Evolutionary conservation across 1,140 invertebrate genomes (phyloP).

Genomic region (Cotesia glomerata): DNA sequence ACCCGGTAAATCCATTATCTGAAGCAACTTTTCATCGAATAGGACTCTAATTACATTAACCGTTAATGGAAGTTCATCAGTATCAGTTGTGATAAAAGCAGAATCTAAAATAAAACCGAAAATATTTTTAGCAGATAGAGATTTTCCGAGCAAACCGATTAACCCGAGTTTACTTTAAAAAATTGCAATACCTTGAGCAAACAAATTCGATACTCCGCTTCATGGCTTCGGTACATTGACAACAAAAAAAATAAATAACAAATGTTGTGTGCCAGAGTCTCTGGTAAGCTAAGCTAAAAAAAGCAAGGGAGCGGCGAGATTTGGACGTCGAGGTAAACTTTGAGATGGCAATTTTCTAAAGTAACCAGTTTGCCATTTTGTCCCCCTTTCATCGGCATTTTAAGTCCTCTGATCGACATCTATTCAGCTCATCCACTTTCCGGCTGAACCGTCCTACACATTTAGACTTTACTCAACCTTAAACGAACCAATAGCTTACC

Average conservation of each 20-base stretch:
- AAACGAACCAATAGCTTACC: not conserved
- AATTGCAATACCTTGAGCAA: constrained; percentile 3
- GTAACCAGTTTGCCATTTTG: constrained; percentile 22
- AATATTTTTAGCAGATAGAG: not conserved
- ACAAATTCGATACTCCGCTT: not conserved
- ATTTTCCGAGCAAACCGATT: not conserved
- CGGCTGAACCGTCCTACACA: too few species aligned
- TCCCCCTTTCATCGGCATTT: not conserved
- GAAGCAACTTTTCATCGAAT: too few species aligned
- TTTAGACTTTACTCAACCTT: not conserved
- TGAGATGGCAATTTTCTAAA: constrained; percentile 21
- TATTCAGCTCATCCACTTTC: not conserved
- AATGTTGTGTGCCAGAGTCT: not conserved
- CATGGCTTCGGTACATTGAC: too few species aligned
- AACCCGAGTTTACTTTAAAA: constrained; percentile 1
- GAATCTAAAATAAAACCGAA: not conserved
- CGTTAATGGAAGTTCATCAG: too few species aligned
- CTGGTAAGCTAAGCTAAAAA: not conserved
- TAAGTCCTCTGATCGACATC: constrained; percentile 7
- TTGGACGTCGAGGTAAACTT: constrained; percentile 7
- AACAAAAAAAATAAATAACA: too few species aligned
- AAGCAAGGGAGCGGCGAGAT: not conserved
- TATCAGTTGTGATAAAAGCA: too few species aligned
- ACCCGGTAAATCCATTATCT: too few species aligned
- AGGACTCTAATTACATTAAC: too few species aligned